Percentiles rank a stretch among this genome's conserved stretches.
Evolutionary conservation across 2,888 invertebrate species (phyloP).

Genomic region (Stenchaetothrips biformis): DNA sequence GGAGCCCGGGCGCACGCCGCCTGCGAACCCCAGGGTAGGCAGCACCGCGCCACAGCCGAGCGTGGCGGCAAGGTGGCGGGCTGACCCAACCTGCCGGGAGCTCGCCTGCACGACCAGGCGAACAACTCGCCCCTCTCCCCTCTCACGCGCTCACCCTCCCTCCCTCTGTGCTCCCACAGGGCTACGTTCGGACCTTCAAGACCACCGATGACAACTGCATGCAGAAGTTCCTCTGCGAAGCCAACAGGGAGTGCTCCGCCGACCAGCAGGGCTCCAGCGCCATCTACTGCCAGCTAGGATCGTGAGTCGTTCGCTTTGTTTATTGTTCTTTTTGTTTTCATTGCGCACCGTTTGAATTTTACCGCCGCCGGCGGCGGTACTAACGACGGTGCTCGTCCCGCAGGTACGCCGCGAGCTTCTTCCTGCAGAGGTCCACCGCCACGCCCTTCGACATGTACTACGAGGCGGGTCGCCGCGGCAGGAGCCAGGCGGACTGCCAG

Average conservation of each 20-base stretch:
- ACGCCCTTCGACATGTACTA: constrained; percentile 67
- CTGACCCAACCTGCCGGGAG: not conserved
- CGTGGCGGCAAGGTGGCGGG: not conserved
- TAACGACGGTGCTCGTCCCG: constrained; percentile 14
- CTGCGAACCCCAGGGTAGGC: not conserved
- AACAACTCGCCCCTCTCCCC: not conserved
- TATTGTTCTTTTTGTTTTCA: not conserved
- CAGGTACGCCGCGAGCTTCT: constrained; percentile 82
- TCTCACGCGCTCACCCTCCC: not conserved
- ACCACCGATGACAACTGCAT: constrained; percentile 76
- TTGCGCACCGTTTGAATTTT: not conserved
- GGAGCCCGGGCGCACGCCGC: not conserved
- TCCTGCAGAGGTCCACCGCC: constrained; percentile 65
- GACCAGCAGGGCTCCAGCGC: constrained; percentile 66
- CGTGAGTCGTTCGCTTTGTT: constrained; percentile 58
- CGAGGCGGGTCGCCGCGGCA: constrained; percentile 80
- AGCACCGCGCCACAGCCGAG: not conserved
- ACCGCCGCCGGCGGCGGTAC: not conserved
- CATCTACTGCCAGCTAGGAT: constrained; percentile 88
- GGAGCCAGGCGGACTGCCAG: constrained; percentile 80
- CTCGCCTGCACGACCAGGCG: not conserved
- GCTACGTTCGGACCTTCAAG: constrained; percentile 72
- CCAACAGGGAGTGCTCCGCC: constrained; percentile 77
- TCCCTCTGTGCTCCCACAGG: constrained; percentile 46
- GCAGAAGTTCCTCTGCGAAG: constrained; percentile 83